Conservation (phyloP, 2,113 vertebrate genomes). For the Chionodraco myersi region DNA sequence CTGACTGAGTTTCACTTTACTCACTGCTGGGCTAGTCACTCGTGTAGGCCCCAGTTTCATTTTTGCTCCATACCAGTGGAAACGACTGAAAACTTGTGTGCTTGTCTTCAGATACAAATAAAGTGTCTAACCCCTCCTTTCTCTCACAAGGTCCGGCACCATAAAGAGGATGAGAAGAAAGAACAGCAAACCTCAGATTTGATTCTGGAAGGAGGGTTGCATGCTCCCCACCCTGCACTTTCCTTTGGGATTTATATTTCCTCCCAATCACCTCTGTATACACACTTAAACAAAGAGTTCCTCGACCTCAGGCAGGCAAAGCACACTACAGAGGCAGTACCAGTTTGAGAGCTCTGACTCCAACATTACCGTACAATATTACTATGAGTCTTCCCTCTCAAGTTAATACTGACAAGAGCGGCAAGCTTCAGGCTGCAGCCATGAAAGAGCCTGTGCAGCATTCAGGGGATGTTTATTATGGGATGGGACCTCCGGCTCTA, state of each 20-base stretch:
- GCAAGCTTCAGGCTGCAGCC: slow-evolving; percentile 85
- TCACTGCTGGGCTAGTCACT: slow-evolving; percentile 41
- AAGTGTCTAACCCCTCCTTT: slow-evolving; percentile 49
- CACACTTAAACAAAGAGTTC: slow-evolving; percentile 58
- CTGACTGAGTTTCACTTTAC: slow-evolving; percentile 20
- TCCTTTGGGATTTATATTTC: slow-evolving; percentile 74
- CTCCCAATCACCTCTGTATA: slow-evolving; percentile 64
- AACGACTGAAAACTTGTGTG: slow-evolving; percentile 17
- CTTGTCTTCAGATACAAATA: slow-evolving; percentile 25
- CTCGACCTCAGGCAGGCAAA: slow-evolving; percentile 32
- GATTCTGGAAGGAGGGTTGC: slow-evolving; percentile 66
- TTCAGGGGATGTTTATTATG: slow-evolving; percentile 88
- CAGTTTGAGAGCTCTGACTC: slow-evolving; percentile 40
- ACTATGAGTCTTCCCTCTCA: slow-evolving; percentile 96
- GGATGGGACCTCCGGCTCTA: slow-evolving; percentile 83
- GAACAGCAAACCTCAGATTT: slow-evolving; percentile 68
- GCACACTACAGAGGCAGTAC: slow-evolving; percentile 50
- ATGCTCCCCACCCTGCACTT: slow-evolving; percentile 67
- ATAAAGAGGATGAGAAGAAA: slow-evolving; percentile 71
- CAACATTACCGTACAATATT: slow-evolving; percentile 44
- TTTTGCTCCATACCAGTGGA: slow-evolving; percentile 56
- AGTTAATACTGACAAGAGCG: slow-evolving; percentile 87
- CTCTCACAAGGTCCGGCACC: slow-evolving; percentile 67
- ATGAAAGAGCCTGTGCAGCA: slow-evolving; percentile 89
- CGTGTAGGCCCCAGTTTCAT: slow-evolving; percentile 73